Evolutionary conservation across 2,888 invertebrate species (phyloP).

Genomic region (Anorthoa munda): DNA sequence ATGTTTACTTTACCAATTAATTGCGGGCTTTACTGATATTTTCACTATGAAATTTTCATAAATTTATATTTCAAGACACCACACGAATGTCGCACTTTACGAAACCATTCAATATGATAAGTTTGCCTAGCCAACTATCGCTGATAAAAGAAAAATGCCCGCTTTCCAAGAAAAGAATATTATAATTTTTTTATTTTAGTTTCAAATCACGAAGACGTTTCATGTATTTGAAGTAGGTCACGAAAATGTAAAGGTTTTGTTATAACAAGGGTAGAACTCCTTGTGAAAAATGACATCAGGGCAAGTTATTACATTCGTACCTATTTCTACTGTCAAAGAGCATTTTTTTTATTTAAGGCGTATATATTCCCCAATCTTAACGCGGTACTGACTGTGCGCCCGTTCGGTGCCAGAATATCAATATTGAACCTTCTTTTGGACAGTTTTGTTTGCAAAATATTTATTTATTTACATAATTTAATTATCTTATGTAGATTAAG

Average conservation of each 20-base stretch:
- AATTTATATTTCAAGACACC: constrained; percentile 17
- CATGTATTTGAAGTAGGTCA: constrained; percentile 19
- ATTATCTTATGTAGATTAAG: too few relatives aligned
- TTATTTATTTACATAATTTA: too few relatives aligned
- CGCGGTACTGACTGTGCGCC: too few relatives aligned
- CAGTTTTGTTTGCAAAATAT: too few relatives aligned
- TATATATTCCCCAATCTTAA: too few relatives aligned
- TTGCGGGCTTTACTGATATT: too few relatives aligned
- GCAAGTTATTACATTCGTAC: neutral
- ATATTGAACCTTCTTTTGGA: too few relatives aligned
- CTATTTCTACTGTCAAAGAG: neutral
- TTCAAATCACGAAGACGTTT: constrained; percentile 36
- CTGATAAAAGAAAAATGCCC: constrained; percentile 14
- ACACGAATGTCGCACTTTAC: constrained; percentile 23
- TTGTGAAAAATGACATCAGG: constrained; percentile 23
- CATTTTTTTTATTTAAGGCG: neutral
- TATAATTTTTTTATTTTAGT: constrained; percentile 20
- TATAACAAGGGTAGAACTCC: neutral
- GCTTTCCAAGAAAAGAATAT: constrained; percentile 22
- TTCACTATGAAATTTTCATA: too few relatives aligned
- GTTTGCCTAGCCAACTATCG: constrained; percentile 12
- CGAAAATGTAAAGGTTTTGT: constrained; percentile 29
- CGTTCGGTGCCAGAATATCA: too few relatives aligned
- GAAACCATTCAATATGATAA: constrained; percentile 25
- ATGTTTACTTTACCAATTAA: too few relatives aligned